Evolutionary conservation across 2,888 invertebrate genomes (phyloP), one percentile per base, ranked within the genome.

Genomic region (Ditula angustiorana): DNA sequence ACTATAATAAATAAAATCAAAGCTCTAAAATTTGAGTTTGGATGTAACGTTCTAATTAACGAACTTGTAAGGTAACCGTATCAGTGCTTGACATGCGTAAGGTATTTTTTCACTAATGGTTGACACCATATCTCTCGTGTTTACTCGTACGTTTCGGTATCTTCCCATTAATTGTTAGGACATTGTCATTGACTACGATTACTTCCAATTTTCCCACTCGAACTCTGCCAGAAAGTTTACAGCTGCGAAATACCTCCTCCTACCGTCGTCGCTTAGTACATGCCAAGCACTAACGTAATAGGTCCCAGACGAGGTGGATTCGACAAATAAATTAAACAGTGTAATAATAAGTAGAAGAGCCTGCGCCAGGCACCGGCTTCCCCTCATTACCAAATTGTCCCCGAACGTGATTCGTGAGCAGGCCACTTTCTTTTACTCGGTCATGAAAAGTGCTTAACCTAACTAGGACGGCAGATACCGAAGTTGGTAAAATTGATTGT

Each of bases 351-450:
- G 84, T 76, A 67, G 74, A 77, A 74, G 71, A 73, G 72, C 81
- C 50, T 80, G 86, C 87, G 82, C 88, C 84, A 83, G 85, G 84
- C 79, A 85, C 83, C 74, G 86, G 75, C 77, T 76, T 77, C 72
- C 83, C 85, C 87, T 88, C 85, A 86, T 86, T 88, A 85, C 87
- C 77, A 82, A 86, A 86, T 86, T 87, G 87, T 86, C 88, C 82
- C 84, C 80, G 71, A 73, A 58, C 58, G 75, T 77, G 78, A 77
- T 80, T 83, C 85, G 84, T 83, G 82, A 77, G 77, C 74, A 74
- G 78, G 76, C 82, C 83, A 83, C 82, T 85, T 84, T 81, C 68
- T 70, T 82, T 78, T 75, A 73, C 71, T 75, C 66, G 71, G 69
- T 72, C 67, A 69, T 66, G 71, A 64, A 74, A 72, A 74, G 74